Base-by-base conservation (phyloP, 2,113 vertebrate species). In the Hassar affinis region DNA sequence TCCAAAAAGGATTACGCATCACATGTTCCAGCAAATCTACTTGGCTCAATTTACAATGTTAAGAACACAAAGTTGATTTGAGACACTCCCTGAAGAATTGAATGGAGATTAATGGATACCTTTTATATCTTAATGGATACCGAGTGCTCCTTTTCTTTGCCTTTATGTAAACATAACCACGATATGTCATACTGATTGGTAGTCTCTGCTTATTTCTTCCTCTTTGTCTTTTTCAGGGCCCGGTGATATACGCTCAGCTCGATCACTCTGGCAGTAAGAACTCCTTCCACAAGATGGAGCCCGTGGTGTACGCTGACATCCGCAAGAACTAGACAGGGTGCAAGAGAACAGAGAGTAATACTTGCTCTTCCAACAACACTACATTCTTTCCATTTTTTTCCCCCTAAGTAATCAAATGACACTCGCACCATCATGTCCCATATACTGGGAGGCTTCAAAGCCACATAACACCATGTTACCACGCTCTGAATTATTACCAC, bases 171-270 rank as follows among this genome's bases (percentile, higher is more conserved):
- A 74, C 14, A 52, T 20, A 52, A 76, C 27, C 27, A 14, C 0
- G 38, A 54, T 20, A 18, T 3, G 6, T 75, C 14, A 52, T 74
- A 10, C 18, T 75, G 12, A 25, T 77, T 35, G 49, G 30, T 25
- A 11, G 11, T 51, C 12, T 17, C 17, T n/a, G 14, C 8, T 20
- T 51, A 17, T 33, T 12, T 76, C 49, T 54, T 11, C 20, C 30
- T 76, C 18, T 22, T 1, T 54, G 4, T 54, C 45, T 82, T 64
- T 54, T 54, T 83, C 92, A 98, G 97, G 97, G 98, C 90, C 98
- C 97, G 92, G 96, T 99, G 95, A 98, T 98, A 92, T 98, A 98
- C 38, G 97, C 96, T 79, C 96, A 98, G 92, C 89, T 99, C 90
- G 97, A 98, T 93, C 97, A 99, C 91, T 98, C 97, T 0, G 96